Conservation (phyloP, 1,140 invertebrate genomes). For the Aphelenchoides avenae region DNA sequence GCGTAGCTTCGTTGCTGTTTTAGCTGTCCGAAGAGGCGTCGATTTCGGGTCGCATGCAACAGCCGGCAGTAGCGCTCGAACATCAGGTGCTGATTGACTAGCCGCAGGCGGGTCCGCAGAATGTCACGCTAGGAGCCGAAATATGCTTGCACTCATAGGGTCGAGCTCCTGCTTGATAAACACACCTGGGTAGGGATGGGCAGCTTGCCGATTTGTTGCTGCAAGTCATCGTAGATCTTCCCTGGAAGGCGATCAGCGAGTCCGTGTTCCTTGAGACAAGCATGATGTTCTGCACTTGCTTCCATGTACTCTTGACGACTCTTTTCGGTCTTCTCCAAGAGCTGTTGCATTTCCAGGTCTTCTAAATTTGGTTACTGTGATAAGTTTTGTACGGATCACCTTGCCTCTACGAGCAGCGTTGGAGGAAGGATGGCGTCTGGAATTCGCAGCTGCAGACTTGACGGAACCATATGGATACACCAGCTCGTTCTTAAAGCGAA, state of each 20-base stretch:
- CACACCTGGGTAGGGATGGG: too few species aligned
- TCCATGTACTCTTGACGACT: conserved; percentile 11
- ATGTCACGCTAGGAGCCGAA: conserved; percentile 15
- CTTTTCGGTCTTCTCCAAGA: neutral
- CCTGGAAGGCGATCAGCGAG: conserved; percentile 20
- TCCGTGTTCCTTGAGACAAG: conserved; percentile 5
- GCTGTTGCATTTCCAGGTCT: neutral
- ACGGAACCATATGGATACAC: too few species aligned
- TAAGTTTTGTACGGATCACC: neutral
- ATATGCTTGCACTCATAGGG: neutral
- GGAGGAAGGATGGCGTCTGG: neutral
- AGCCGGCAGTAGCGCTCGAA: conserved; percentile 25
- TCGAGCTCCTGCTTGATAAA: too few species aligned
- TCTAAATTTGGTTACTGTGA: conserved; percentile 10
- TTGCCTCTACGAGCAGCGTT: neutral
- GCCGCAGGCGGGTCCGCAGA: conserved; percentile 13
- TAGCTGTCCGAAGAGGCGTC: conserved; percentile 15
- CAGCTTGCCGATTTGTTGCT: too few species aligned
- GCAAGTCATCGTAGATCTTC: conserved; percentile 8
- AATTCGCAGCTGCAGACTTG: neutral
- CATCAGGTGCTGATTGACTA: conserved; percentile 27
- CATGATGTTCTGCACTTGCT: conserved; percentile 20
- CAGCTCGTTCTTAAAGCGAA: too few species aligned
- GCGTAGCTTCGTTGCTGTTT: neutral
- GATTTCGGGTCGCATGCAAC: conserved; percentile 20